Evolutionary conservation across 2,888 invertebrate species (phyloP).

Genomic region (Emesis furor): DNA sequence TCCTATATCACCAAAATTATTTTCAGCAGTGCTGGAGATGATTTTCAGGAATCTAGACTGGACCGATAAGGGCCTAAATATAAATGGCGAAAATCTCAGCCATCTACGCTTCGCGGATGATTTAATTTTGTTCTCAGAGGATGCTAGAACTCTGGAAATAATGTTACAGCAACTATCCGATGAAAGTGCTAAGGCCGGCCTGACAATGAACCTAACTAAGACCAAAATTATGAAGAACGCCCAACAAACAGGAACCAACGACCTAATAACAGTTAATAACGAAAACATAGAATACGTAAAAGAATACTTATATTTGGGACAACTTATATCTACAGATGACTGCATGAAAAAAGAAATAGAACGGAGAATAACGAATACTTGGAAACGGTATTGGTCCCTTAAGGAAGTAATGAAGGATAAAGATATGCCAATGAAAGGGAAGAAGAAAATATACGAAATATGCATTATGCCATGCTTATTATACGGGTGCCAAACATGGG

Average conservation of each 20-base stretch:
- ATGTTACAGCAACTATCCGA: slow-evolving; percentile 60
- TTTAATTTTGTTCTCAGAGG: slow-evolving; percentile 55
- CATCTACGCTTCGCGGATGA: slow-evolving; percentile 58
- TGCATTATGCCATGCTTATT: neutral
- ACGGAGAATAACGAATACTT: slow-evolving; percentile 30
- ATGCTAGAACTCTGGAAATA: slow-evolving; percentile 42
- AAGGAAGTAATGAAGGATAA: no score
- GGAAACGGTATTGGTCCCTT: no score
- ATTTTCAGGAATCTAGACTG: neutral
- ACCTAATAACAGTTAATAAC: neutral
- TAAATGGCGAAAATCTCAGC: slow-evolving; percentile 44
- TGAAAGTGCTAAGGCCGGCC: slow-evolving; percentile 45
- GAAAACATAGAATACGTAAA: slow-evolving; percentile 24
- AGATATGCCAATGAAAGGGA: slow-evolving; percentile 21
- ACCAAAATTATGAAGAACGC: slow-evolving; percentile 34
- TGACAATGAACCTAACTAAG: slow-evolving; percentile 57
- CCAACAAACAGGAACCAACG: neutral
- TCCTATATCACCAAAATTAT: slow-evolving; percentile 59
- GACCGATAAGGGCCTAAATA: slow-evolving; percentile 31
- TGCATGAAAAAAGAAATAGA: slow-evolving; percentile 35
- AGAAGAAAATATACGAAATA: slow-evolving; percentile 24
- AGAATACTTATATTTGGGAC: slow-evolving; percentile 25
- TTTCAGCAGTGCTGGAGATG: slow-evolving; percentile 15
- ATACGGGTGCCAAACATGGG: slow-evolving; percentile 27
- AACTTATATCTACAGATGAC: neutral